Evolutionary conservation across 1,140 invertebrate species (phyloP).

Genomic region (Bombus polaris): DNA sequence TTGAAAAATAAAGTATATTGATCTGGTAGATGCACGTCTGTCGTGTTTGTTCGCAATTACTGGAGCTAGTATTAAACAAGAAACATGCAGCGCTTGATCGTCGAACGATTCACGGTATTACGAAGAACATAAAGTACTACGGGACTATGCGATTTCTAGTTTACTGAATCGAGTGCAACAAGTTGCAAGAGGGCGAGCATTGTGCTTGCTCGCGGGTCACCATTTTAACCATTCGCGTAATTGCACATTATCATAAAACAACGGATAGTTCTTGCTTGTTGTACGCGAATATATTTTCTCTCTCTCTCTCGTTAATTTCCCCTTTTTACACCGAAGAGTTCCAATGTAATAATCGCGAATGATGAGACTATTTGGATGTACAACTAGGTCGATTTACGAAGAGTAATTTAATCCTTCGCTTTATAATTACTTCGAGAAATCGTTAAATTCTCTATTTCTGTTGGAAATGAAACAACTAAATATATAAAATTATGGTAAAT

Average conservation of each 20-base stretch:
- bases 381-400: neutral
- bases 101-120: constrained; percentile 21
- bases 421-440: neutral
- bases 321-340: neutral
- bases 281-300: neutral
- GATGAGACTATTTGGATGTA: neutral
- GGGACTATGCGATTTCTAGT: constrained; percentile 47
- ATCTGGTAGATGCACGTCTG: neutral
- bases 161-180: constrained; percentile 61
- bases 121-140: constrained; percentile 39
- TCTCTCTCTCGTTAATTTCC: neutral
- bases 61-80: neutral
- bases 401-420: neutral
- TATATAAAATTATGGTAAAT: neutral
- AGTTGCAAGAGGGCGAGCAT: constrained; percentile 56
- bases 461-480: neutral
- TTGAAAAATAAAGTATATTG: neutral
- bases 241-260: constrained; percentile 34
- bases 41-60: neutral
- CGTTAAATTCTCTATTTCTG: no score
- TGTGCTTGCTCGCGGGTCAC: constrained; percentile 20
- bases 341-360: neutral
- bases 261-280: neutral
- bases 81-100: neutral
- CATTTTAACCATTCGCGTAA: constrained; percentile 30